phyloP scores from a whole-genome alignment of 2,797 vertebrate genomes.

The Peromyscus melanophrys region DNA sequence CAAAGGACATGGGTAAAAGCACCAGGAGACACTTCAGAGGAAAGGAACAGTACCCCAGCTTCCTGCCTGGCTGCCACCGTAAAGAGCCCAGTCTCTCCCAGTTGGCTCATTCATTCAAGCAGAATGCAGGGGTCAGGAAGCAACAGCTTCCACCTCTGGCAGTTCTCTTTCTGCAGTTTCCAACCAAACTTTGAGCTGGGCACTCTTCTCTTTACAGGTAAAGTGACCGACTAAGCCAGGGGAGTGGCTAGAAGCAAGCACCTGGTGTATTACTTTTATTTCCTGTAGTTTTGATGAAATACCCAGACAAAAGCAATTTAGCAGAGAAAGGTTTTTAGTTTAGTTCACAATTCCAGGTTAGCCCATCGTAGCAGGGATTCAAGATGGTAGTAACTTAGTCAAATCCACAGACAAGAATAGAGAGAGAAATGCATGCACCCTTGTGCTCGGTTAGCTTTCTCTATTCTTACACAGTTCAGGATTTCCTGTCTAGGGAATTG shows the following conservation, averaged over 20 bases:
- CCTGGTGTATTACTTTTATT: background rate
- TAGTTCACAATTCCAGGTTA: background rate
- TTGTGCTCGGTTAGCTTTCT: background rate
- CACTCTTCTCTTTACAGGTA: background rate
- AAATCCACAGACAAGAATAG: background rate
- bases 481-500: background rate
- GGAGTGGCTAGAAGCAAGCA: background rate
- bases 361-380: background rate
- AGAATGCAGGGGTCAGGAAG: background rate
- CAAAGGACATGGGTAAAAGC: background rate
- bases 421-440: background rate
- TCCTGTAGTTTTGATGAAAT: background rate
- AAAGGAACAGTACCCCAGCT: background rate
- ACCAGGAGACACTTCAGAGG: background rate
- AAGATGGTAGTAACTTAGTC: background rate
- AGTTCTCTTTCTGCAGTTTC: background rate
- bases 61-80: background rate
- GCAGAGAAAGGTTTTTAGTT: background rate
- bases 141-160: rapidly evolving
- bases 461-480: background rate
- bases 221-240: background rate
- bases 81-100: background rate
- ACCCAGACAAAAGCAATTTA: background rate
- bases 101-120: rapidly evolving
- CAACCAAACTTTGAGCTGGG: background rate